Evolutionary conservation across 2,113 vertebrate genomes (phyloP).

Genomic region (Melanerpes aurifrons): DNA sequence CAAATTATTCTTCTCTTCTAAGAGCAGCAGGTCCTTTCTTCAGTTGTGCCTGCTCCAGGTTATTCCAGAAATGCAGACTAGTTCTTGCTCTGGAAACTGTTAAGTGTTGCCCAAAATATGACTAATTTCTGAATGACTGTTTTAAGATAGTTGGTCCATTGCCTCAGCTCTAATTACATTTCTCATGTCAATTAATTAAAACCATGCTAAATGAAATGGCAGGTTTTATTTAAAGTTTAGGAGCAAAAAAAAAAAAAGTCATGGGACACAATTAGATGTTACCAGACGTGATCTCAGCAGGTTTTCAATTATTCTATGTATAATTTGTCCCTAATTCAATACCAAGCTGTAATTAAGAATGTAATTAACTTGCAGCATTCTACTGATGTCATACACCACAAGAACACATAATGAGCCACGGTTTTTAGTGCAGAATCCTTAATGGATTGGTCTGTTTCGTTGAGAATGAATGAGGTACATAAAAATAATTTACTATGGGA

Average conservation of each 20-base stretch:
- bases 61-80: background rate
- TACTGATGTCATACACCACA: conserved; percentile 64
- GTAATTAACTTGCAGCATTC: conserved; percentile 74
- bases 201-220: conserved; percentile 66
- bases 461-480: conserved; percentile 19
- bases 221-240: conserved; percentile 69
- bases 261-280: conserved; percentile 68
- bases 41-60: background rate
- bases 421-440: conserved; percentile 20
- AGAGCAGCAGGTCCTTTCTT: background rate
- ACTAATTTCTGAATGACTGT: background rate
- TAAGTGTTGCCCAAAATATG: conserved; percentile 13
- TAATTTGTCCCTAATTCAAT: conserved; percentile 72
- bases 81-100: background rate
- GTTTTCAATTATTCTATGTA: conserved; percentile 77
- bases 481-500: conserved; percentile 42
- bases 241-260: background rate
- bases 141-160: conserved; percentile 14
- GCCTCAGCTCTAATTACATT: conserved; percentile 57
- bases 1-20: background rate
- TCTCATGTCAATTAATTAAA: conserved; percentile 75
- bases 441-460: conserved; percentile 21
- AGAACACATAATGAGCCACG: conserved; percentile 53
- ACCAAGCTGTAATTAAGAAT: conserved; percentile 78
- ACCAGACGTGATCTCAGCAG: conserved; percentile 77